Percentiles rank a stretch among this genome's conserved stretches.
Conservation (phyloP, 2,113 vertebrate genomes). For the Pica pica region DNA sequence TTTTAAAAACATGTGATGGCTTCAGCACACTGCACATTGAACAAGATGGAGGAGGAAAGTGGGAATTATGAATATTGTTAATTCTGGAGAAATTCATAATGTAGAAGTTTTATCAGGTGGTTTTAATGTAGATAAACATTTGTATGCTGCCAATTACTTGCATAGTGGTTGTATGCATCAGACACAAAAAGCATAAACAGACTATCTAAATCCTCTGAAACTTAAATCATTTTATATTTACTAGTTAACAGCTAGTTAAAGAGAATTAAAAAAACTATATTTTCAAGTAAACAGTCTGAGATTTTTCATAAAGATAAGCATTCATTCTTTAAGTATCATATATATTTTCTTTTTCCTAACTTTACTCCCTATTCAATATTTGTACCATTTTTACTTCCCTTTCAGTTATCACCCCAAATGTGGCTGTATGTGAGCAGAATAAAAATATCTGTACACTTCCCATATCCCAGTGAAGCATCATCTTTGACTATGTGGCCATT, state of each 20-base stretch:
- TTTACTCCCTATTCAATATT: background rate
- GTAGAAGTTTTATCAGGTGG: background rate
- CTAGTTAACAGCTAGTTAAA: background rate
- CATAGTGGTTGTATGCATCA: accelerated
- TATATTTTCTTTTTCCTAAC: background rate
- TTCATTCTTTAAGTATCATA: background rate
- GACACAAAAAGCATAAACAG: background rate
- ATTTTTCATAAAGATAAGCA: background rate
- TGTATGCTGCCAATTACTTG: background rate
- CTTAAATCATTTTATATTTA: background rate
- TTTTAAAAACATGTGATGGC: background rate
- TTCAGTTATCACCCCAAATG: background rate
- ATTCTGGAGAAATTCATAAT: background rate
- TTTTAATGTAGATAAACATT: background rate
- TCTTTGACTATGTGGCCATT: background rate
- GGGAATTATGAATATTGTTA: background rate
- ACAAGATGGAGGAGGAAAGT: background rate
- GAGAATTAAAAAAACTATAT: background rate
- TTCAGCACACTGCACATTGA: background rate
- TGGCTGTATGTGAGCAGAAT: background rate
- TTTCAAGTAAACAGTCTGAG: background rate
- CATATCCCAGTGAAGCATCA: background rate
- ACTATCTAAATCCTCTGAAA: background rate
- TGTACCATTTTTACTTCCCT: background rate
- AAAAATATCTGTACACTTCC: background rate